Evolutionary conservation across 2,797 vertebrate species (phyloP).

Genomic region (Ptychobarbus kaznakovi): DNA sequence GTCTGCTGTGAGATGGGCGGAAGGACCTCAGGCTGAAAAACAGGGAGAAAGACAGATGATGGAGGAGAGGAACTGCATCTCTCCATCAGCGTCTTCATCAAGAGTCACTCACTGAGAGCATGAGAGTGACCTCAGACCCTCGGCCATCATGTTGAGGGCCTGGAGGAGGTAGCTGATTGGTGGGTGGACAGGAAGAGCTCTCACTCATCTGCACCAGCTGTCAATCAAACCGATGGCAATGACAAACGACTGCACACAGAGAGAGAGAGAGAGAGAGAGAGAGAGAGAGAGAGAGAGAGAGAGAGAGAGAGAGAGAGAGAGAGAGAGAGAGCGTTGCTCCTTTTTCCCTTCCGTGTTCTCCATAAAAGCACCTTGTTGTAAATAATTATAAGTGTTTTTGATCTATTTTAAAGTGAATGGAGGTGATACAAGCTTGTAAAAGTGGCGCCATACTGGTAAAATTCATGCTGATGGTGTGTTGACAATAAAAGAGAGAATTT

Average conservation of each 20-base stretch:
- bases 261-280: background rate
- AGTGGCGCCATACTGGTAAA: background rate
- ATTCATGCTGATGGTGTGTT: constrained; percentile 6
- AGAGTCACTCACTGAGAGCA: constrained; percentile 47
- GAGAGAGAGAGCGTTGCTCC: background rate
- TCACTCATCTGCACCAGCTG: constrained; percentile 32
- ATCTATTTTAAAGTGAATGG: constrained; percentile 20
- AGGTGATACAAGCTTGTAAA: background rate
- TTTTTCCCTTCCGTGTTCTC: constrained; percentile 10
- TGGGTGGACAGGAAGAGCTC: constrained; percentile 50
- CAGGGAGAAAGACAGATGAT: constrained; percentile 38
- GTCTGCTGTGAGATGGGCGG: constrained; percentile 21
- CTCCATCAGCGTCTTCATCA: constrained; percentile 50
- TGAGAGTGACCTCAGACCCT: constrained; percentile 64
- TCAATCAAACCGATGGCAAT: constrained; percentile 42
- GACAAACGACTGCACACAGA: constrained; percentile 28
- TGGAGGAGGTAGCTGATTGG: constrained; percentile 46
- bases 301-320: constrained; percentile 8
- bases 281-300: background rate
- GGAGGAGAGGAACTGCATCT: constrained; percentile 37
- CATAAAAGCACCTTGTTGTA: constrained; percentile 15
- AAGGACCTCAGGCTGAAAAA: constrained; percentile 45
- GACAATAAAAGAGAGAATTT: background rate
- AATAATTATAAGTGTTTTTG: background rate
- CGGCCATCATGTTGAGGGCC: constrained; percentile 57